These are phyloP conservation scores for Pocota personata DNA, from an alignment of 2,888 invertebrate genomes.

Conservation along the genomic window DNA sequence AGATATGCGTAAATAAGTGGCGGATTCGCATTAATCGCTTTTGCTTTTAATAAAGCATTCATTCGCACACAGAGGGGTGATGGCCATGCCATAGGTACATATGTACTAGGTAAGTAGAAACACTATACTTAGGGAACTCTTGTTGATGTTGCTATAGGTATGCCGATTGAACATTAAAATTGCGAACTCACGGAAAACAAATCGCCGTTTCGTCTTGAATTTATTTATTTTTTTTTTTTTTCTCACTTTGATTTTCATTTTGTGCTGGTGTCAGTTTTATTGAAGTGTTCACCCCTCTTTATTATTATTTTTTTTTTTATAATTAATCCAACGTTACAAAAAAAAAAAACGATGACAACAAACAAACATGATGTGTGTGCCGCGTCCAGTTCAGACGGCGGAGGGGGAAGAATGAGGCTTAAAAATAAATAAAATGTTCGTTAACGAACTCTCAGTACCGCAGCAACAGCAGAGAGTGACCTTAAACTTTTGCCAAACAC, in stretches of 20 bases:
- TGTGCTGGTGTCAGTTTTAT: constrained; percentile 24
- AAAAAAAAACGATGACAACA: background rate
- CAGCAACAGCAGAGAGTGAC: constrained; percentile 35
- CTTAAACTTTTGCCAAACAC: constrained; percentile 69
- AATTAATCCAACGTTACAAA: constrained; percentile 17
- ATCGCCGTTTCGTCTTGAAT: background rate
- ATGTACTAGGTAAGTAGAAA: too few species aligned
- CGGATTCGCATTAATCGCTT: constrained; percentile 58
- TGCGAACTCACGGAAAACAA: constrained; percentile 26
- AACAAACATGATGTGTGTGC: constrained; percentile 1
- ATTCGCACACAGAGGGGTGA: background rate
- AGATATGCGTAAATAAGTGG: constrained; percentile 49
- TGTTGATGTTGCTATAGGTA: background rate
- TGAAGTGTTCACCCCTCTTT: background rate
- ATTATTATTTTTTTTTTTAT: background rate
- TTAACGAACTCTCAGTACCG: constrained; percentile 1
- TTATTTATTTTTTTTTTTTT: background rate
- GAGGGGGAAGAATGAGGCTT: constrained; percentile 24
- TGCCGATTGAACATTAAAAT: background rate
- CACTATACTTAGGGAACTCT: background rate
- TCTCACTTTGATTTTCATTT: constrained; percentile 39
- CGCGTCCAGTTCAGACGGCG: constrained; percentile 9
- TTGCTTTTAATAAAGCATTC: constrained; percentile 46
- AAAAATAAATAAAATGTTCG: background rate
- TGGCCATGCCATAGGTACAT: background rate